Percentiles rank a stretch among this genome's conserved stretches.
phyloP scores from a whole-genome alignment of 2,888 invertebrate genomes.

The Campopleginae sp. region DNA sequence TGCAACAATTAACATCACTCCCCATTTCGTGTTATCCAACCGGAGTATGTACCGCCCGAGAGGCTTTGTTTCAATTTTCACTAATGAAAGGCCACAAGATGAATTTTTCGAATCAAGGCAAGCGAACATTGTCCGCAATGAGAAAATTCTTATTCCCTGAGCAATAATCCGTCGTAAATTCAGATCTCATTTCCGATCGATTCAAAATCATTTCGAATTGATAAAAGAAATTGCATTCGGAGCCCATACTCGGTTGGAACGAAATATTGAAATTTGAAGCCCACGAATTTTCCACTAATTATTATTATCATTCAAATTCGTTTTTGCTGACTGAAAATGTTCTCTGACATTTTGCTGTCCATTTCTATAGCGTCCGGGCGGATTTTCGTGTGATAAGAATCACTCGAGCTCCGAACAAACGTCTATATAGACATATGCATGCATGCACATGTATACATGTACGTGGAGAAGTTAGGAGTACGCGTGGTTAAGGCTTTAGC shows the following conservation, averaged over 20 bases:
- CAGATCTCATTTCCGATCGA: neutral
- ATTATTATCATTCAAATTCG: neutral
- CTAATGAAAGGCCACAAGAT: neutral
- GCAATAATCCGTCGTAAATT: neutral
- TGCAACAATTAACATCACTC: constrained; percentile 15
- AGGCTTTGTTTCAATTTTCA: neutral
- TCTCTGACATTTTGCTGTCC: neutral
- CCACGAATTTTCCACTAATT: neutral
- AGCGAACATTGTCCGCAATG: neutral
- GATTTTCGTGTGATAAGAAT: constrained; percentile 26
- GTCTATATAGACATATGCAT: neutral
- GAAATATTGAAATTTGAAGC: neutral
- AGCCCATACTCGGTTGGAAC: neutral
- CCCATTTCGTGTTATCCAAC: constrained; percentile 29
- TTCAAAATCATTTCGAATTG: neutral
- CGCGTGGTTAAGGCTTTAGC: constrained; percentile 25
- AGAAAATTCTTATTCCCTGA: neutral
- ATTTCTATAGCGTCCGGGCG: neutral
- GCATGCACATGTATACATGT: neutral
- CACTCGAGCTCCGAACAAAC: neutral
- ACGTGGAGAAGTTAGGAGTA: constrained; percentile 18
- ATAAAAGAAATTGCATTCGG: neutral
- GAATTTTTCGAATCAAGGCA: neutral
- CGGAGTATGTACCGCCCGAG: neutral
- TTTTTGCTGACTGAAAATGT: neutral